These are phyloP conservation scores for Galleria mellonella DNA, from an alignment of 1,140 invertebrate genomes.

Conservation along the genomic window DNA sequence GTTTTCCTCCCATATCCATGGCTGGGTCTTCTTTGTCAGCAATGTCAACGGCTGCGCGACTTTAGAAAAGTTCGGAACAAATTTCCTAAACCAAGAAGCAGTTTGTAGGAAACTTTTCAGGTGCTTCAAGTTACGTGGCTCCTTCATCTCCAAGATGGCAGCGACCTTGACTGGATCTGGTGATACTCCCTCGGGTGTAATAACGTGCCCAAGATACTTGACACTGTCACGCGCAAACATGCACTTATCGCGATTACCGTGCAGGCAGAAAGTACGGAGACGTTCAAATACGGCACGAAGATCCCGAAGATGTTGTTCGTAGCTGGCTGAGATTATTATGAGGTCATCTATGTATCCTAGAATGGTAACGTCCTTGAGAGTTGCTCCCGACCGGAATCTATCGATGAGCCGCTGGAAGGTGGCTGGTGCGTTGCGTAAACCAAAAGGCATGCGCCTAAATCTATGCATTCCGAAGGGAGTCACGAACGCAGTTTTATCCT, in stretches of 20 bases:
- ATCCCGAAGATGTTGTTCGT: conserved; percentile 36
- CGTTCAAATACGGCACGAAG: conserved; percentile 24
- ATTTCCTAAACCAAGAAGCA: conserved; percentile 53
- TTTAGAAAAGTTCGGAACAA: conserved; percentile 48
- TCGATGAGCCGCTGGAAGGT: neutral
- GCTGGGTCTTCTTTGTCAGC: conserved; percentile 7
- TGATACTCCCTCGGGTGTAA: conserved; percentile 35
- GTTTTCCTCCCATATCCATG: conserved; percentile 7
- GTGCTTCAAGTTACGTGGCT: conserved; percentile 31
- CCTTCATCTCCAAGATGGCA: conserved; percentile 25
- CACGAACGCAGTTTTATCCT: neutral
- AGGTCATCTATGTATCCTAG: neutral
- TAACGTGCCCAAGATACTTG: conserved; percentile 45
- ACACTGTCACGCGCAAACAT: conserved; percentile 27
- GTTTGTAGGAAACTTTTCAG: conserved; percentile 33
- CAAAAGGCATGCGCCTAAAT: neutral
- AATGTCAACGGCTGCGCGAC: conserved; percentile 32
- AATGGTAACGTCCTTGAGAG: neutral
- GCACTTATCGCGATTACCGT: conserved; percentile 39
- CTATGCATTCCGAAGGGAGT: neutral
- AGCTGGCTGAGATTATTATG: too few species aligned
- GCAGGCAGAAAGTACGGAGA: conserved; percentile 5
- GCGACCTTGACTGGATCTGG: conserved; percentile 34
- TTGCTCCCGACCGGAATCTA: neutral
- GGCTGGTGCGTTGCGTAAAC: neutral